These are phyloP conservation scores for Nycteola revayana DNA, from an alignment of 2,888 invertebrate genomes.

Conservation along the genomic window DNA sequence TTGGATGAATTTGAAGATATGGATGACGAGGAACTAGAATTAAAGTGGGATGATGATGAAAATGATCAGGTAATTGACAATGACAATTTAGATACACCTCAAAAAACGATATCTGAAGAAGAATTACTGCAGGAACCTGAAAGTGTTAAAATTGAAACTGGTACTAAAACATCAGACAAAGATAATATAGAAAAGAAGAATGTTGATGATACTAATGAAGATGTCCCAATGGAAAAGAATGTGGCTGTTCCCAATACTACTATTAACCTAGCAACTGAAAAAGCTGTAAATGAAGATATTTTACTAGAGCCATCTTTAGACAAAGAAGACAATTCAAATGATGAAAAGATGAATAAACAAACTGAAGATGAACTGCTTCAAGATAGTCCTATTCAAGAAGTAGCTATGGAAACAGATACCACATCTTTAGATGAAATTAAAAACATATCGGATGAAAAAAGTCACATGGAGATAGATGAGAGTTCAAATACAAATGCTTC, in stretches of 20 bases:
- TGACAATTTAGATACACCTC: not conserved
- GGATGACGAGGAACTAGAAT: conserved; percentile 39
- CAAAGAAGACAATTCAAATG: conserved; percentile 7
- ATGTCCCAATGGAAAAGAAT: too few relatives aligned
- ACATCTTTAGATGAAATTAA: not conserved
- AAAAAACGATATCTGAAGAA: not conserved
- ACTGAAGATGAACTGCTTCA: too few relatives aligned
- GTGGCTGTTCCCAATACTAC: too few relatives aligned
- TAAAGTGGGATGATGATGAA: conserved; percentile 58
- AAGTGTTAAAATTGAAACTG: too few relatives aligned
- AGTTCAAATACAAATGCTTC: not conserved
- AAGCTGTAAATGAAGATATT: not conserved
- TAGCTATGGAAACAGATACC: not conserved
- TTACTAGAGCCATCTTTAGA: conserved; percentile 3
- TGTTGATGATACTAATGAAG: too few relatives aligned
- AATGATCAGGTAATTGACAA: conserved; percentile 2
- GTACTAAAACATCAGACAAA: not conserved
- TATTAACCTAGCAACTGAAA: not conserved
- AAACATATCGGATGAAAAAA: not conserved
- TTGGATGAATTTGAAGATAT: conserved; percentile 3
- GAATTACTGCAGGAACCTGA: conserved; percentile 1
- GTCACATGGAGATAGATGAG: not conserved
- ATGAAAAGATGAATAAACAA: not conserved
- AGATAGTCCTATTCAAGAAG: too few relatives aligned
- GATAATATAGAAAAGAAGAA: too few relatives aligned